Evolutionary conservation across 2,888 invertebrate genomes (phyloP).

Genomic region (Scaptomyza parva): DNA sequence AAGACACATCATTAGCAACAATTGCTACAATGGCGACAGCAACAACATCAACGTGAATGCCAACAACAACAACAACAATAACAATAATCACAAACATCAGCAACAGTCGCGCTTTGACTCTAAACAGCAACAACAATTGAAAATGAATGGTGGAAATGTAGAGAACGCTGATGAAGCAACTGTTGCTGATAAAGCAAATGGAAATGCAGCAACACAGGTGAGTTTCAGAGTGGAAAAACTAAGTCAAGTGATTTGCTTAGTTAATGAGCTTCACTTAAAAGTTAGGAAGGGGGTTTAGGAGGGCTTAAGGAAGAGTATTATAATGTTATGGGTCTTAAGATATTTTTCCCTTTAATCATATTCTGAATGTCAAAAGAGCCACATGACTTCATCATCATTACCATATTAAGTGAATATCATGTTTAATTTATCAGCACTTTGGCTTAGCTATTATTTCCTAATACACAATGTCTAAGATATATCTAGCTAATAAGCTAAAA

Average conservation of each 20-base stretch:
- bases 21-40: slow-evolving; percentile 67
- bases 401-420: slow-evolving; percentile 21
- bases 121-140: slow-evolving; percentile 51
- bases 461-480: slow-evolving; percentile 11
- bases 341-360: too few species aligned
- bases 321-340: too few species aligned
- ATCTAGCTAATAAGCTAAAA: slow-evolving; percentile 22
- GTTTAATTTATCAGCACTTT: slow-evolving; percentile 14
- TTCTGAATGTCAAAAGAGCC: slow-evolving; percentile 6
- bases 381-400: slow-evolving; percentile 22
- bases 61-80: slow-evolving; percentile 58
- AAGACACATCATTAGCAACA: slow-evolving; percentile 75
- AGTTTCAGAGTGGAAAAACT: slow-evolving; percentile 28
- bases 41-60: slow-evolving; percentile 54
- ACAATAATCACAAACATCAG: slow-evolving; percentile 50
- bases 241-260: slow-evolving; percentile 6
- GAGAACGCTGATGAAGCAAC: slow-evolving; percentile 62
- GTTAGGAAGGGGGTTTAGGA: neutral
- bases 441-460: slow-evolving; percentile 13
- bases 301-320: neutral
- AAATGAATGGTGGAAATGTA: slow-evolving; percentile 37
- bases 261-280: neutral
- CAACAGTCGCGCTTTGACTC: slow-evolving; percentile 51
- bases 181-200: slow-evolving; percentile 67
- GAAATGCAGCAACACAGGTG: slow-evolving; percentile 76